phyloP scores from a whole-genome alignment of 2,113 vertebrate genomes.

The Petromus typicus region DNA sequence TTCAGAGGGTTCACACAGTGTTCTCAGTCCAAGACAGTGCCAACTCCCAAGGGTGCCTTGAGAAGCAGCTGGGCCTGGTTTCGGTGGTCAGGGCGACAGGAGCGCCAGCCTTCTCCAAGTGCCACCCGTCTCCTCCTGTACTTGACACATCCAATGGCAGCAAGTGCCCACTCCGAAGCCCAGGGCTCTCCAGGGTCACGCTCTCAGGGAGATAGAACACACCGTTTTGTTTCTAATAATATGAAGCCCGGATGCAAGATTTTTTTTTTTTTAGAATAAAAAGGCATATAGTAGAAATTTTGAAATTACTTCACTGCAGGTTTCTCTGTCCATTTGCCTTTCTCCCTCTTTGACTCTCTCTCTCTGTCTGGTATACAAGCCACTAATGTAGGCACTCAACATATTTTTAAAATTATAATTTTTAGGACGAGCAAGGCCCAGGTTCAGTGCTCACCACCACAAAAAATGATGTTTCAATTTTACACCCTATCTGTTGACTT shows the following conservation, averaged over 20 bases:
- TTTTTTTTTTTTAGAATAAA: constrained; percentile 87
- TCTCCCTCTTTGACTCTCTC: neutral
- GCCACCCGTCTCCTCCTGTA: neutral
- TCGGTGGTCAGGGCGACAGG: neutral
- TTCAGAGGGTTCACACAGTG: neutral
- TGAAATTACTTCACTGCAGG: constrained; percentile 69
- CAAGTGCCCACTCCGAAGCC: neutral
- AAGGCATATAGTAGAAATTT: constrained; percentile 73
- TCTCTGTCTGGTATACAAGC: neutral
- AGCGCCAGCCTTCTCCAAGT: neutral
- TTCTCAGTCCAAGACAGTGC: neutral
- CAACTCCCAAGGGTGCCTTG: neutral
- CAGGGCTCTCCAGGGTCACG: neutral
- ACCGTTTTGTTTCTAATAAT: constrained; percentile 11
- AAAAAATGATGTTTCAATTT: neutral
- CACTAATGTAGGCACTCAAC: neutral
- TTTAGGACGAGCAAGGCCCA: neutral
- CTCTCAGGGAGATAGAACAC: neutral
- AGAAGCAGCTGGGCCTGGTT: neutral
- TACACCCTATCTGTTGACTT: neutral
- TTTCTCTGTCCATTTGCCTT: neutral
- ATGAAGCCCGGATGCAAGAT: constrained; percentile 74
- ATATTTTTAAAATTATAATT: constrained; percentile 4
- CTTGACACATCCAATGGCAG: neutral
- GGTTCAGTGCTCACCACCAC: neutral